phyloP scores from a whole-genome alignment of 2,113 vertebrate genomes.

The Mus pahari region DNA sequence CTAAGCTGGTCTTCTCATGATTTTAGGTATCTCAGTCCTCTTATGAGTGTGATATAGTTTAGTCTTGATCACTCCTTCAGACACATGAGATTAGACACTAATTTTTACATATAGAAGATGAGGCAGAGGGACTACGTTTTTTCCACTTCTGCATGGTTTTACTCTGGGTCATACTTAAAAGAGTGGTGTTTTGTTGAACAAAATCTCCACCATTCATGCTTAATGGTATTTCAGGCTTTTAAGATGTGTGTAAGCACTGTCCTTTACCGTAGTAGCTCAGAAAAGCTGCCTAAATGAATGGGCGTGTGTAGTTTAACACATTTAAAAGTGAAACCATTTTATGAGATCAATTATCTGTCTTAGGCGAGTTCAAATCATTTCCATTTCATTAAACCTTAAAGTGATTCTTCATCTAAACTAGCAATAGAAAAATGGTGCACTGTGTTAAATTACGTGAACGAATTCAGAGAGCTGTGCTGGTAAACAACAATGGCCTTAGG shows the following conservation, averaged over 20 bases:
- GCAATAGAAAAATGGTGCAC: background rate
- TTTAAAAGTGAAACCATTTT: slow-evolving; percentile 22
- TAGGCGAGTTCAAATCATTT: background rate
- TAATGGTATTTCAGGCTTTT: background rate
- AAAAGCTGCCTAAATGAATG: background rate
- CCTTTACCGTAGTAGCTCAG: background rate
- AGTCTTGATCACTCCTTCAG: slow-evolving; percentile 20
- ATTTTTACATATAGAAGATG: slow-evolving; percentile 31
- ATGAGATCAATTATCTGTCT: slow-evolving; percentile 12
- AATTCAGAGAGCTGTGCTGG: slow-evolving; percentile 45
- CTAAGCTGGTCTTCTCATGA: background rate
- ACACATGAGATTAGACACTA: background rate
- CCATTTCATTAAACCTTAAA: background rate
- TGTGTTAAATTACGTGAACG: background rate
- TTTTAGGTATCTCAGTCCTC: background rate
- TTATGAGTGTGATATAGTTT: background rate
- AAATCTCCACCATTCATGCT: background rate
- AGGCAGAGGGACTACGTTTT: background rate
- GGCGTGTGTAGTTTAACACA: background rate
- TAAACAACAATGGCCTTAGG: background rate
- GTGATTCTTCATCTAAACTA: slow-evolving; percentile 2
- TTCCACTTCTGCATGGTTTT: slow-evolving; percentile 40
- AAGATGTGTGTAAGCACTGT: background rate
- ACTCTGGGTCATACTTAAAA: background rate
- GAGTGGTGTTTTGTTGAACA: background rate